Evolutionary conservation across 2,113 vertebrate species (phyloP).

Genomic region (Regulus satrapa): DNA sequence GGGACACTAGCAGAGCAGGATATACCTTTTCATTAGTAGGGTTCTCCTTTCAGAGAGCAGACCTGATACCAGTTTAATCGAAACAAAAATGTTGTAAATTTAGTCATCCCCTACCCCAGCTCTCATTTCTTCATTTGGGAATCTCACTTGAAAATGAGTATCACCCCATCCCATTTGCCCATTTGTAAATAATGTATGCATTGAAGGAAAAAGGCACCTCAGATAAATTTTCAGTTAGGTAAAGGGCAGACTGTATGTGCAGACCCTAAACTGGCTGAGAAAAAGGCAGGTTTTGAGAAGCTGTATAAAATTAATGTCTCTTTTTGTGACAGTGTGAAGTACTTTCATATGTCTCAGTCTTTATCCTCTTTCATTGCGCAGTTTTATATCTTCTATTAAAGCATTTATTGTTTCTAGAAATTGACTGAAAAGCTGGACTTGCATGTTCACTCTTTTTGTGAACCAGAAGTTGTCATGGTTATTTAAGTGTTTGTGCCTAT

Average conservation of each 20-base stretch:
- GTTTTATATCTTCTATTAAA: neutral
- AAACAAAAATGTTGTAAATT: neutral
- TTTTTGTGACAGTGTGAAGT: neutral
- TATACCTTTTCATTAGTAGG: neutral
- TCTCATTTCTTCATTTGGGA: neutral
- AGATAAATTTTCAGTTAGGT: neutral
- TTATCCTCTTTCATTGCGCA: neutral
- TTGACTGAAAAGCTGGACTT: neutral
- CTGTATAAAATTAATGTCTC: neutral
- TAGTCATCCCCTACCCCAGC: neutral
- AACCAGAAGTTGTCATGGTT: neutral
- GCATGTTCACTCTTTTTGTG: neutral
- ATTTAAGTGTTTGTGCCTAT: neutral
- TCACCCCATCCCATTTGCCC: too few relatives aligned
- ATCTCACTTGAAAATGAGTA: neutral
- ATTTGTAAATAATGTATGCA: neutral
- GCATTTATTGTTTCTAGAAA: neutral
- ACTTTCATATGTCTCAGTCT: neutral
- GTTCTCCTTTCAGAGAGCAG: neutral
- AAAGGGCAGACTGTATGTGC: neutral
- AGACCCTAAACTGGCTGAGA: neutral
- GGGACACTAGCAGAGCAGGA: neutral
- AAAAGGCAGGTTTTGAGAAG: neutral
- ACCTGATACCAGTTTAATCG: neutral
- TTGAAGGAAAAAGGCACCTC: neutral